Percentiles rank a stretch among this genome's conserved stretches.
phyloP scores from a whole-genome alignment of 2,888 invertebrate genomes.

The Rapana venosa region DNA sequence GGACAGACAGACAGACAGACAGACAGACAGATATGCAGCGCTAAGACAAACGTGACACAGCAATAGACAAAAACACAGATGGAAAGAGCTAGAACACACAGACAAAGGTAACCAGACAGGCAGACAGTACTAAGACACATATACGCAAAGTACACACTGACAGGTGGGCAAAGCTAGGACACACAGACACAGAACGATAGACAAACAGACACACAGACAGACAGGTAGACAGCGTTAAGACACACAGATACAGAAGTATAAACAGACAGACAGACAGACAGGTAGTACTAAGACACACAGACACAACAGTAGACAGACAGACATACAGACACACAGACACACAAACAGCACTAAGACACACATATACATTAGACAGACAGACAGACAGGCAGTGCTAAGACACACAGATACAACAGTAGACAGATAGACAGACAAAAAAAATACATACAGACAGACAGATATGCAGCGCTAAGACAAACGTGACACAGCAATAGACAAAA shows the following conservation, averaged over 20 bases:
- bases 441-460: too few relatives aligned
- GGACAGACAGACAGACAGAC: too few relatives aligned
- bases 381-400: too few relatives aligned
- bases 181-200: background rate
- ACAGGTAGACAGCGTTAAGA: background rate
- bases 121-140: background rate
- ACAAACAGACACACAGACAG: slow-evolving; percentile 7
- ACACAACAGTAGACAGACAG: background rate
- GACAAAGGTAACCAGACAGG: background rate
- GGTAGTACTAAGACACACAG: background rate
- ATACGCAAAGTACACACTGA: background rate
- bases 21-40: too few relatives aligned
- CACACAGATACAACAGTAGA: too few relatives aligned
- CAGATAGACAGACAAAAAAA: too few relatives aligned
- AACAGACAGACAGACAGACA: background rate
- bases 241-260: background rate
- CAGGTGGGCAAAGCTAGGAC: background rate
- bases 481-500: background rate
- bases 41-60: too few relatives aligned
- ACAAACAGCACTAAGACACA: too few relatives aligned
- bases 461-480: too few relatives aligned
- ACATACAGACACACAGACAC: slow-evolving; percentile 11
- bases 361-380: too few relatives aligned
- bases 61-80: background rate
- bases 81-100: background rate